These are phyloP conservation scores for Tenthredo notha DNA, from an alignment of 2,888 invertebrate genomes.

Conservation along the genomic window DNA sequence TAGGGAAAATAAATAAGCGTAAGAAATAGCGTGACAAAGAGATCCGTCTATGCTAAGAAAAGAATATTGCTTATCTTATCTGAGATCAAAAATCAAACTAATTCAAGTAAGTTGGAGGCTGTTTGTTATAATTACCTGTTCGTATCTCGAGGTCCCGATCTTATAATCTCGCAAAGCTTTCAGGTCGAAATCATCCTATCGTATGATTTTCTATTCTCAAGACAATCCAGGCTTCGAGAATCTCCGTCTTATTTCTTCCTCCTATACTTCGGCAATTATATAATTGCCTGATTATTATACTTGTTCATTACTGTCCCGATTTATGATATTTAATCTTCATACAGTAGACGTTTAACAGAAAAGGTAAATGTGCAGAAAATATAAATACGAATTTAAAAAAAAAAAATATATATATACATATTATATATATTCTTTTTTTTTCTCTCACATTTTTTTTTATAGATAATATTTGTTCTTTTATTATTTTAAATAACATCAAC, in stretches of 20 bases:
- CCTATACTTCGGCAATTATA: not conserved
- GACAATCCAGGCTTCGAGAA: not conserved
- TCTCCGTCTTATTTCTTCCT: not conserved
- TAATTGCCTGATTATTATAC: too few species aligned
- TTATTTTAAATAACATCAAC: slow-evolving; percentile 53
- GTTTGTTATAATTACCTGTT: slow-evolving; percentile 51
- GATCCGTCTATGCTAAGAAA: too few species aligned
- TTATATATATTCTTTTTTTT: not conserved
- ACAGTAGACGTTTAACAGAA: too few species aligned
- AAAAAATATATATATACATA: not conserved
- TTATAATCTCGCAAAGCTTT: slow-evolving; percentile 20
- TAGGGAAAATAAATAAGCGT: not conserved
- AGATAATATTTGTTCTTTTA: slow-evolving; percentile 44
- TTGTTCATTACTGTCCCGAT: too few species aligned
- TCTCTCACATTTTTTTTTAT: not conserved
- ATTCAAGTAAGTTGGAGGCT: slow-evolving; percentile 47
- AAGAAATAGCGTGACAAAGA: not conserved
- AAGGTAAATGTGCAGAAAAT: not conserved
- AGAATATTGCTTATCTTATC: slow-evolving; percentile 28
- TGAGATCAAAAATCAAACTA: slow-evolving; percentile 48
- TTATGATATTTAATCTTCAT: too few species aligned
- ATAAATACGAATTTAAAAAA: not conserved
- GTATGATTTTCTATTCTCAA: slow-evolving; percentile 33
- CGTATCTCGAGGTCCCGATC: slow-evolving; percentile 23
- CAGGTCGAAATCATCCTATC: slow-evolving; percentile 50